These are phyloP conservation scores for Astatoreochromis straeleni DNA, from an alignment of 2,113 vertebrate species.

Conservation along the genomic window DNA sequence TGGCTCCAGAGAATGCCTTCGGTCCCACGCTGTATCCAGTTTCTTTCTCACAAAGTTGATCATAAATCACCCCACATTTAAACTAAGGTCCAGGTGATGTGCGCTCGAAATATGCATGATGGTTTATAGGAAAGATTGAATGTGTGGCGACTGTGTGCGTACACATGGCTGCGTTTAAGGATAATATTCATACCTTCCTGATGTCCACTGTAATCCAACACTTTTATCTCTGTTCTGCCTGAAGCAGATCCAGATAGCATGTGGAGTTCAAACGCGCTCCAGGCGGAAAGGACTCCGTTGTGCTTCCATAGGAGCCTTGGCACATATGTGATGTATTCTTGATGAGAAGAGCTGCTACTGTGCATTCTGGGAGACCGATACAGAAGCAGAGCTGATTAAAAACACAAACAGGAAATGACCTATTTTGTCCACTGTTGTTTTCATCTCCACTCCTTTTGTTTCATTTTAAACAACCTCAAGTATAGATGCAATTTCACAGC, in stretches of 20 bases:
- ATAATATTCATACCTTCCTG: neutral
- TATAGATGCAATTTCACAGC: neutral
- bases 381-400: neutral
- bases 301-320: constrained; percentile 10
- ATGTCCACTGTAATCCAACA: neutral
- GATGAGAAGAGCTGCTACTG: neutral
- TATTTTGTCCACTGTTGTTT: neutral
- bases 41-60: constrained; percentile 28
- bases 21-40: constrained; percentile 26
- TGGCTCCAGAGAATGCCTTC: constrained; percentile 44
- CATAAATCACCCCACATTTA: constrained; percentile 31
- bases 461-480: neutral
- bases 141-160: neutral
- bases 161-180: neutral
- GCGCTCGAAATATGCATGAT: neutral
- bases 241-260: constrained; percentile 25
- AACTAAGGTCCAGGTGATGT: constrained; percentile 17
- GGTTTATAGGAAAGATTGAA: neutral
- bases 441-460: neutral
- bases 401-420: neutral
- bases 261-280: constrained; percentile 37
- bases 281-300: constrained; percentile 23
- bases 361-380: neutral
- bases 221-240: constrained; percentile 31
- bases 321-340: neutral